Evolutionary conservation across 2,113 vertebrate species (phyloP).

Genomic region (Thomomys bottae): DNA sequence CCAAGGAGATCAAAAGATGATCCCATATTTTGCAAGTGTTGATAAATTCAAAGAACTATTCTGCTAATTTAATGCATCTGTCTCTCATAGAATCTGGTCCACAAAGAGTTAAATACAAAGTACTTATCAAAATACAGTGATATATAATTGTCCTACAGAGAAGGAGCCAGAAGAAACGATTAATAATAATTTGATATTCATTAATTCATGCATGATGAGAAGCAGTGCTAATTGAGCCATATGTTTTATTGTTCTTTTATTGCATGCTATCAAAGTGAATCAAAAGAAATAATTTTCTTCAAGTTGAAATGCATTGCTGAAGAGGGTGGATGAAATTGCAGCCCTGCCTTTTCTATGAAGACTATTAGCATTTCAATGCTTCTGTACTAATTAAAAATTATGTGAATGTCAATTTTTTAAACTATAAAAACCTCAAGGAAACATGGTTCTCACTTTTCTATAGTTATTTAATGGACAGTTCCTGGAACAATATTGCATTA

Average conservation of each 20-base stretch:
- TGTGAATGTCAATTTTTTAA: slow-evolving; percentile 80
- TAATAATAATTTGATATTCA: slow-evolving; percentile 83
- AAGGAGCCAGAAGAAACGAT: slow-evolving; percentile 79
- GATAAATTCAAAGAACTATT: slow-evolving; percentile 52
- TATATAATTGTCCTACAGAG: slow-evolving; percentile 63
- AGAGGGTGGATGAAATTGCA: slow-evolving; percentile 72
- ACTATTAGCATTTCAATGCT: slow-evolving; percentile 86
- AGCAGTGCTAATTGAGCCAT: slow-evolving; percentile 81
- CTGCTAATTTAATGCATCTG: slow-evolving; percentile 45
- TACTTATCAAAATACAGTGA: slow-evolving; percentile 67
- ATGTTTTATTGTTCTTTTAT: slow-evolving; percentile 83
- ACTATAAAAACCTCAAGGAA: slow-evolving; percentile 75
- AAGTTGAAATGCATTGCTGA: slow-evolving; percentile 75
- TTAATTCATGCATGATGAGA: slow-evolving; percentile 82
- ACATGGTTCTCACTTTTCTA: slow-evolving; percentile 71
- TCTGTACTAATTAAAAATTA: slow-evolving; percentile 81
- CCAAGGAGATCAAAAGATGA: slow-evolving; percentile 16
- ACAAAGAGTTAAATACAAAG: slow-evolving; percentile 71
- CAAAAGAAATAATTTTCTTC: slow-evolving; percentile 84
- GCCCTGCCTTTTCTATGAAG: slow-evolving; percentile 75
- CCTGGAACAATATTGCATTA: slow-evolving; percentile 51
- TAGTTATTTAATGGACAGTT: slow-evolving; percentile 44
- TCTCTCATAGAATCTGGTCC: slow-evolving; percentile 18
- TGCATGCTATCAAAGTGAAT: slow-evolving; percentile 78
- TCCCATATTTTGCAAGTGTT: slow-evolving; percentile 44